Evolutionary conservation across 2,797 vertebrate genomes (phyloP), one percentile per base, ranked within the genome.

Genomic region (Parotocinclus haroldoi): DNA sequence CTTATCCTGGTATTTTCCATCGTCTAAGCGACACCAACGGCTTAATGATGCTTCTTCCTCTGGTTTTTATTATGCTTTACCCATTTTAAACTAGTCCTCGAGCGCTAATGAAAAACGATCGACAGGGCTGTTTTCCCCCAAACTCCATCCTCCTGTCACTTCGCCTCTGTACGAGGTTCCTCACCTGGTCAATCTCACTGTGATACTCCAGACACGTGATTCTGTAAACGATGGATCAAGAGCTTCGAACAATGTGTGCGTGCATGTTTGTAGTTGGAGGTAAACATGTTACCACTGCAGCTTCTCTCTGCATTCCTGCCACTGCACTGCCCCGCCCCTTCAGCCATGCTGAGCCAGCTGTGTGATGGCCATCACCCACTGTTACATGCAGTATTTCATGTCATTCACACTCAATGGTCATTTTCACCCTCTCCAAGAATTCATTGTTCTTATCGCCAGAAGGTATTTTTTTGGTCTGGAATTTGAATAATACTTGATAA

Each of bases 351-450:
- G n/a, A n/a, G n/a, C n/a, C 42, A 56, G 79, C 74, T 71, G 58
- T 75, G 48, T 69, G 79, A 82, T 82, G 85, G 87, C 89, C 85
- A 71, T 81, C 78, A 76, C 82, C 82, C 89, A 90, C 92, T 92
- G 89, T 93, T 87, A 82, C 82, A 77, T 79, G 76, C 86, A 78
- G 81, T 83, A 83, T 86, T 89, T 79, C 76, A 50, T 55, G 53
- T 50, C 52, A 71, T 49, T n/a, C 38, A 51, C 37, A 49, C n/a
- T 45, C 54, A 55, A 42, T 42, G 40, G n/a, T 68, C 3, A 12
- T 56, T 71, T 49, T 70, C 45, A 67, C 12, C n/a, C n/a, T n/a
- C n/a, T n/a, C n/a, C n/a, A n/a, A n/a, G n/a, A n/a, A 50, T 73
- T 52, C 51, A 49, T 38, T 14, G 36, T 63, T 45, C 14, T 61